A percentile compares a stretch with the other conserved stretches of the same genome.
These are phyloP conservation scores for Zeus faber DNA, from an alignment of 2,113 vertebrate genomes.

Conservation along the genomic window DNA sequence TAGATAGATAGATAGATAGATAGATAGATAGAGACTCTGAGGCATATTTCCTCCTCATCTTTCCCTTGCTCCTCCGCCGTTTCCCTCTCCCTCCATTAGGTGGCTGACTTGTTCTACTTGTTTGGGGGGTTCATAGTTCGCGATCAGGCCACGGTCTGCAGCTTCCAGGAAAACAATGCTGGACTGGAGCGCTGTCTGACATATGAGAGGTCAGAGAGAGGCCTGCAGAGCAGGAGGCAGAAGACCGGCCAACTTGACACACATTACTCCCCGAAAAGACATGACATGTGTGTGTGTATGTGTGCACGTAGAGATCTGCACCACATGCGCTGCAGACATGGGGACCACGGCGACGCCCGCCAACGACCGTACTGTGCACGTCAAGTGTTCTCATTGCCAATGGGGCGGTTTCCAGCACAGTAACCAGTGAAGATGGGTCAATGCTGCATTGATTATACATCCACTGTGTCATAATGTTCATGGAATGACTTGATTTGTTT, in stretches of 20 bases:
- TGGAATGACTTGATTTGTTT: too few relatives aligned
- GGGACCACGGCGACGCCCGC: too few relatives aligned
- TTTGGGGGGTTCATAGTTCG: conserved; percentile 50
- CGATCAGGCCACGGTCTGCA: conserved; percentile 37
- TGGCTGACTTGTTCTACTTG: conserved; percentile 73
- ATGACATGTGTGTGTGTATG: conserved; percentile 3
- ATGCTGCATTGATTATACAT: too few relatives aligned
- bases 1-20: not conserved
- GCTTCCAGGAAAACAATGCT: conserved; percentile 56
- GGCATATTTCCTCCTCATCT: not conserved
- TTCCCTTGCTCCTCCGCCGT: not conserved
- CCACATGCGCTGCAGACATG: too few relatives aligned
- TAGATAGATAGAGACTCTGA: not conserved
- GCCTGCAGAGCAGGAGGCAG: conserved; percentile 45
- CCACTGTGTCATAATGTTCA: too few relatives aligned
- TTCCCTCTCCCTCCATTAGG: conserved; percentile 70
- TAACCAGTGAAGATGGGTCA: too few relatives aligned
- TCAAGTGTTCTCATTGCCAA: too few relatives aligned
- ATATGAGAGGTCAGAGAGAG: conserved; percentile 55
- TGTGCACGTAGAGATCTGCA: too few relatives aligned
- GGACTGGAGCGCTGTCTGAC: conserved; percentile 50
- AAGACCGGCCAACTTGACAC: conserved; percentile 31
- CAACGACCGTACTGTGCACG: too few relatives aligned
- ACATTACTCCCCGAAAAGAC: conserved; percentile 19
- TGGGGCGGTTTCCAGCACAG: too few relatives aligned